A percentile compares a stretch with the other conserved stretches of the same genome.
Evolutionary conservation across 2,797 vertebrate species (phyloP).

Genomic region (Myotis planiceps): DNA sequence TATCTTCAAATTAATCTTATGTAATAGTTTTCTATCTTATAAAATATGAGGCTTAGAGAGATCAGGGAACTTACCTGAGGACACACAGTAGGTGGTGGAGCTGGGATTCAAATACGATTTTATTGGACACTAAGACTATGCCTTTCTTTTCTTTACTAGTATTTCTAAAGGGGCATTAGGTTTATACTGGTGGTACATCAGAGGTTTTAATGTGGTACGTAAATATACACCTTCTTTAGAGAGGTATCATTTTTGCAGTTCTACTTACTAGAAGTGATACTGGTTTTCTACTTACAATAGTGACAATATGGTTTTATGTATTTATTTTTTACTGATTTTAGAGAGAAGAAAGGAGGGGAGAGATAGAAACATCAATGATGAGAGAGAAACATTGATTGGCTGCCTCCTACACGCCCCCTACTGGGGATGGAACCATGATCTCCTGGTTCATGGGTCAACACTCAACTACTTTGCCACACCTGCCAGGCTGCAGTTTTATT

Average conservation of each 20-base stretch:
- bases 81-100: neutral
- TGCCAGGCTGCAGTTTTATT: neutral
- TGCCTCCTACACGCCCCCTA: too few relatives aligned
- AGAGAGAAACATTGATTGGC: too few relatives aligned
- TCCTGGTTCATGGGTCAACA: too few relatives aligned
- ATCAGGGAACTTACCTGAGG: neutral
- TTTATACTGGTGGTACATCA: neutral
- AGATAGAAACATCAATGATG: too few relatives aligned
- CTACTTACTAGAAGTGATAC: neutral
- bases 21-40: neutral
- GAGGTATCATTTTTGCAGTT: neutral
- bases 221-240: neutral
- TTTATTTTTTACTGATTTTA: conserved; percentile 19
- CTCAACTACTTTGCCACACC: too few relatives aligned
- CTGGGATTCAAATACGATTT: neutral
- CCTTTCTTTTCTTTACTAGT: neutral
- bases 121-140: neutral
- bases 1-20: conserved; percentile 7
- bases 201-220: neutral
- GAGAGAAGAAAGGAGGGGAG: too few relatives aligned
- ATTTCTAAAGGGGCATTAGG: neutral
- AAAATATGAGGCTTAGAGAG: neutral
- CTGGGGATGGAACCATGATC: too few relatives aligned
- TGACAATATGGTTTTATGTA: neutral
- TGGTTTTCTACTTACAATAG: neutral